Evolutionary conservation across 2,797 vertebrate genomes (phyloP).

Genomic region (Pangasius macronema): DNA sequence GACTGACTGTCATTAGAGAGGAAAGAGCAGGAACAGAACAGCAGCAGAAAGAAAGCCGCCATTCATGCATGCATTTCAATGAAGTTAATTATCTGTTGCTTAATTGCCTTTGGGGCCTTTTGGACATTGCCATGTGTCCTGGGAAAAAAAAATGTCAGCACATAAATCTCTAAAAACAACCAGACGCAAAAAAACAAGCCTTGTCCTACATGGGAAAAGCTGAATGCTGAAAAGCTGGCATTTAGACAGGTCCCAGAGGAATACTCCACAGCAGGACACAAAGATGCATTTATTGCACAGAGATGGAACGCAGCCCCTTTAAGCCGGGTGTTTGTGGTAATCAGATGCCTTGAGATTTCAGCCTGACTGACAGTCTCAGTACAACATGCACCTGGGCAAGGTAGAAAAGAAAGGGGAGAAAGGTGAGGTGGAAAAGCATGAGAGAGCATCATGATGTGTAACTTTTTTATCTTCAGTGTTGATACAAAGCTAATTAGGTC

Average conservation of each 20-base stretch:
- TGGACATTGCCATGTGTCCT: conserved; percentile 54
- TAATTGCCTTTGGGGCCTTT: conserved; percentile 65
- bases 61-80: conserved; percentile 65
- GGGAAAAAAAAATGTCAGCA: conserved; percentile 60
- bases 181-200: conserved; percentile 53
- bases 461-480: not conserved
- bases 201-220: conserved; percentile 40
- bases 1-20: conserved; percentile 32
- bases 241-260: conserved; percentile 56
- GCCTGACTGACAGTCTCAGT: conserved; percentile 34
- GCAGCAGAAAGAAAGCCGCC: conserved; percentile 59
- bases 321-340: conserved; percentile 50
- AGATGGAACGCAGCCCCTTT: conserved; percentile 30
- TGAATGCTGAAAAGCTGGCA: conserved; percentile 62
- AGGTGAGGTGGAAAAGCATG: not conserved
- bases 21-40: conserved; percentile 42
- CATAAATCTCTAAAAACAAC: conserved; percentile 62
- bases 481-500: not conserved
- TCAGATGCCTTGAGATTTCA: conserved; percentile 34
- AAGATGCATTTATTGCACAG: conserved; percentile 57
- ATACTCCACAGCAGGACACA: conserved; percentile 46
- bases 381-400: conserved; percentile 28
- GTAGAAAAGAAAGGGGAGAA: not conserved
- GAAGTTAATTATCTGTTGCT: conserved; percentile 72
- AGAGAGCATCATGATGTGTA: not conserved